Evolutionary conservation across 2,888 invertebrate species (phyloP), one percentile per base, ranked within the genome.

Genomic region (Andrena flavipes): DNA sequence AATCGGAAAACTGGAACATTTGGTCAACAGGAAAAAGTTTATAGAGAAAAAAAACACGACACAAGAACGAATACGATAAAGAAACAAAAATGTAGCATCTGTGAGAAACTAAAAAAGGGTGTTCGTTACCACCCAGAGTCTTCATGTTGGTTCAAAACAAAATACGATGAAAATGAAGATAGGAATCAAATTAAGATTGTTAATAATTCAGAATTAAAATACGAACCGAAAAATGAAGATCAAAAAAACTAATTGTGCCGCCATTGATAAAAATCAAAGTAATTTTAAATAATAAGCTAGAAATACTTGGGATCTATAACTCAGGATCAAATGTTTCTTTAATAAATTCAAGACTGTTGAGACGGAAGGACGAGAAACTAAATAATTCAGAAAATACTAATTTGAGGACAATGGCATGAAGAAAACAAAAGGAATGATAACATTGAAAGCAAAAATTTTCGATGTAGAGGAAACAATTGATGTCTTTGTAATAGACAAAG

Each of bases 1-100:
- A 79, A 68, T 92, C 33, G 85, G 90, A 74, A 87, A 84, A 76
- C 76, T 90, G 23, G 90, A 93, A 90, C 87, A 91, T 69, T 64
- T 90, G 67, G 72, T 76, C 10, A 72, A 67, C 70, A 88, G 76
- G 62, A 85, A 82, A 72, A 77, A n/a, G 49, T 49, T 74, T 59
- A 49, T 74, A 54, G 59, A 82, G 76, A 76, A 82, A 76, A 73
- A 77, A 84, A 29, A 75, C n/a, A n/a, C 2, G 26, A 85, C 82
- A 85, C 78, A 54, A 82, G 86, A 67, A 23, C 54, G 30, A 30
- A 30, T 6, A 30, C 0, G 30, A 30, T 6, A 30, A 30, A 30
- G 42, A 79, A 78, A 56, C 30, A 69, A 23, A 76, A 75, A 48
- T 85, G 83, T 56, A 77, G 65, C 63, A 79, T 75, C 2, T 81